A percentile compares a stretch with the other conserved stretches of the same genome.
These are phyloP conservation scores for Tetraodon nigroviridis DNA, from an alignment of 2,113 vertebrate species.

Conservation along the genomic window DNA sequence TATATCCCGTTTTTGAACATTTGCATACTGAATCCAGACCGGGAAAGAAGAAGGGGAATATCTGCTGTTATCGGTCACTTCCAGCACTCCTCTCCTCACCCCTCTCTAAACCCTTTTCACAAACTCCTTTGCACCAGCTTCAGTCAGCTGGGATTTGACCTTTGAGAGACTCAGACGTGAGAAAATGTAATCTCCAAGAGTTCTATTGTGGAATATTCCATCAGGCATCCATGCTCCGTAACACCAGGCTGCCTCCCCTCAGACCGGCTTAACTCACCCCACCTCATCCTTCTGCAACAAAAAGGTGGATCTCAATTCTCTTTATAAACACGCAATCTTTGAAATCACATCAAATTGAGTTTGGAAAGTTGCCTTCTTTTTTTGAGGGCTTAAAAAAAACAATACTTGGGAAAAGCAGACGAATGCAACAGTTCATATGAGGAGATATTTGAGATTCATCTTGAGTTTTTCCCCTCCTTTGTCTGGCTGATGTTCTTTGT, in stretches of 20 bases:
- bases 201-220: constrained; percentile 15
- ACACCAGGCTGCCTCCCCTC: constrained; percentile 37
- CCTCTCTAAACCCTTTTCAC: not conserved
- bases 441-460: constrained; percentile 39
- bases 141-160: not conserved
- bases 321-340: constrained; percentile 39
- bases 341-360: not conserved
- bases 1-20: constrained; percentile 22
- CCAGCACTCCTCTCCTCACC: not conserved
- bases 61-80: not conserved
- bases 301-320: constrained; percentile 46
- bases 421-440: constrained; percentile 33
- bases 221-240: constrained; percentile 49
- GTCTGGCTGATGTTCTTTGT: constrained; percentile 11
- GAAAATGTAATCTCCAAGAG: not conserved
- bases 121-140: not conserved
- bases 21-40: not conserved
- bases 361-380: not conserved
- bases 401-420: not conserved
- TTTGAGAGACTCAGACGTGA: constrained; percentile 12
- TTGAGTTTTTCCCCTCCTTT: not conserved
- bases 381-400: not conserved
- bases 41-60: not conserved
- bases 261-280: constrained; percentile 35
- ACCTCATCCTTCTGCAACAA: constrained; percentile 7